Percentiles rank a stretch among this genome's conserved stretches.
Conservation (phyloP, 2,113 vertebrate species). For the Phylloscopus trochilus region DNA sequence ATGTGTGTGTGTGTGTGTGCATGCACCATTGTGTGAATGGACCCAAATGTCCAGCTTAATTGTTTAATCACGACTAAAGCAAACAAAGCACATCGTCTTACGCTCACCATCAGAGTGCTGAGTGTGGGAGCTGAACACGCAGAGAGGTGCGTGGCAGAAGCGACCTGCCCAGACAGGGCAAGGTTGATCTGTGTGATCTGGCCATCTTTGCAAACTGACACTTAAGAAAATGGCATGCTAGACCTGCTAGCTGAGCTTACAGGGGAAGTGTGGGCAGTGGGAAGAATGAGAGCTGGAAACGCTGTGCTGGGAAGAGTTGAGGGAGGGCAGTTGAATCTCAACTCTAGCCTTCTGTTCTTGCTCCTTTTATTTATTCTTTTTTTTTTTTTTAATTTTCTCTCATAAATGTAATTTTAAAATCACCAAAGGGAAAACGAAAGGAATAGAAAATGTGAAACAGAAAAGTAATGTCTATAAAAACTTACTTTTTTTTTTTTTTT, state of each 20-base stretch:
- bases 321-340: neutral
- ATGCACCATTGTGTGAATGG: neutral
- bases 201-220: neutral
- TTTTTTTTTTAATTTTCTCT: neutral
- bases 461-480: slow-evolving; percentile 19
- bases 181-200: neutral
- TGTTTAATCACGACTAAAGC: neutral
- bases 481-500: slow-evolving; percentile 19
- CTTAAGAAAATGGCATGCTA: neutral
- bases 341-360: neutral
- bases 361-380: neutral
- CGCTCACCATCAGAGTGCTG: neutral
- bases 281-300: neutral
- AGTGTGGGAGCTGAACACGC: neutral
- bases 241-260: neutral
- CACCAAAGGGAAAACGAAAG: neutral
- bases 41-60: neutral
- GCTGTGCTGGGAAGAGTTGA: neutral
- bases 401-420: neutral
- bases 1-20: neutral
- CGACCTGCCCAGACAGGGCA: neutral
- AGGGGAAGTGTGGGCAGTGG: neutral
- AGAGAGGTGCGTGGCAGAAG: neutral
- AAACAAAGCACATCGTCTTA: neutral
- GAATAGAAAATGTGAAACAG: neutral